Percentiles rank a stretch among this genome's conserved stretches.
These are phyloP conservation scores for Periophthalmodon schlosseri DNA, from an alignment of 2,113 vertebrate genomes.

Conservation along the genomic window DNA sequence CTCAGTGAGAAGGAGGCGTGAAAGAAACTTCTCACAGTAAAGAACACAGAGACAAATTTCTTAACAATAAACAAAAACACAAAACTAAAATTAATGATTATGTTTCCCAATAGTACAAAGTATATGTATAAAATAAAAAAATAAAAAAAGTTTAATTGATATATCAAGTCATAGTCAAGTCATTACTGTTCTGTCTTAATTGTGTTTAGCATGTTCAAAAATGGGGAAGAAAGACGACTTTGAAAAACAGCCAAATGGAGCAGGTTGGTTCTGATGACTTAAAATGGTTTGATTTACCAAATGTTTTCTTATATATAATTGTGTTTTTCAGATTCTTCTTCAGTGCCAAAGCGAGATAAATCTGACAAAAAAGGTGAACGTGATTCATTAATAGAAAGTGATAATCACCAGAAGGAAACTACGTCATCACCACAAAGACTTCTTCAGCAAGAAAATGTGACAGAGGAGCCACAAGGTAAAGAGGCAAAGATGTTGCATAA, in stretches of 20 bases:
- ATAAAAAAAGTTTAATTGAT: neutral
- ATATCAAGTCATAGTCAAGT: neutral
- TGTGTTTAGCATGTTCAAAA: neutral
- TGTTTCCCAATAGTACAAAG: no score
- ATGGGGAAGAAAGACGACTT: neutral
- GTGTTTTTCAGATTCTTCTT: neutral
- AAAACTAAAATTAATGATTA: no score
- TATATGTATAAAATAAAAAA: no score
- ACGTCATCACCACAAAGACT: neutral
- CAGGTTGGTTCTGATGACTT: neutral
- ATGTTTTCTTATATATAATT: neutral
- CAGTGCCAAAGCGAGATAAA: neutral
- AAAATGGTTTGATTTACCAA: neutral
- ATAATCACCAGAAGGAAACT: neutral
- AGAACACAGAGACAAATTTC: no score
- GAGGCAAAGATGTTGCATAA: neutral
- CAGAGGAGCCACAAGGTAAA: neutral
- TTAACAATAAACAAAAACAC: no score
- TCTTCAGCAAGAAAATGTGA: neutral
- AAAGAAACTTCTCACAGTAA: no score
- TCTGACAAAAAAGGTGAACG: neutral
- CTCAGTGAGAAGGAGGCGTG: no score
- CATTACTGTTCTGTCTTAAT: neutral
- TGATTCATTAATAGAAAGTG: neutral
- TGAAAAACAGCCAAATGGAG: neutral